Evolutionary conservation across 2,888 invertebrate genomes (phyloP).

Genomic region (Taphrorychus bicolor): DNA sequence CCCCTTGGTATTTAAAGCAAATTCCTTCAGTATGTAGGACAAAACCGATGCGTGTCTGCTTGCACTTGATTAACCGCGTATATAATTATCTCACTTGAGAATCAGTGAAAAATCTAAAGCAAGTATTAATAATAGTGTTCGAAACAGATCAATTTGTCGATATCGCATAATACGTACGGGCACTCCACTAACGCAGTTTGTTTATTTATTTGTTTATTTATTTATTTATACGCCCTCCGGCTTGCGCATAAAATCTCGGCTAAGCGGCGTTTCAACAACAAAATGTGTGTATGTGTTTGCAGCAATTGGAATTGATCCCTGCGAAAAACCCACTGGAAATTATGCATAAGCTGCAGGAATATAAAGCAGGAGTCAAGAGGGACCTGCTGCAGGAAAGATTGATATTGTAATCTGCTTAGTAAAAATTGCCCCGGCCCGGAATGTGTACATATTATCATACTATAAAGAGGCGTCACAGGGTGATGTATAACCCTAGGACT

Average conservation of each 20-base stretch:
- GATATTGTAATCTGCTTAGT: slow-evolving; percentile 62
- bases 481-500: slow-evolving; percentile 59
- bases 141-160: slow-evolving; percentile 28
- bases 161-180: slow-evolving; percentile 6
- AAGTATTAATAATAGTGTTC: slow-evolving; percentile 25
- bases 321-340: slow-evolving; percentile 36
- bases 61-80: slow-evolving; percentile 11
- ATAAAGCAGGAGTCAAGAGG: slow-evolving; percentile 40
- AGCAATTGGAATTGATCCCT: no score
- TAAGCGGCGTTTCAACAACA: neutral
- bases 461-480: slow-evolving; percentile 61
- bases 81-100: slow-evolving; percentile 19
- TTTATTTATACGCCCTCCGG: neutral
- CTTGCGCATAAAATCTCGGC: neutral
- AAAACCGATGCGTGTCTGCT: slow-evolving; percentile 10
- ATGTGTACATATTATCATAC: slow-evolving; percentile 63
- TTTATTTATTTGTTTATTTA: slow-evolving; percentile 19
- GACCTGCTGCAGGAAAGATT: slow-evolving; percentile 52
- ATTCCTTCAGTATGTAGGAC: slow-evolving; percentile 7
- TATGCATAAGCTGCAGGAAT: slow-evolving; percentile 41
- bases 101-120: slow-evolving; percentile 8
- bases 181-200: slow-evolving; percentile 8
- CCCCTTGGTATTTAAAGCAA: neutral
- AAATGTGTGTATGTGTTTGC: no score
- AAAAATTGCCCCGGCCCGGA: slow-evolving; percentile 60